Evolutionary conservation across 2,113 vertebrate genomes (phyloP).

Genomic region (Misgurnus mizolepis): DNA sequence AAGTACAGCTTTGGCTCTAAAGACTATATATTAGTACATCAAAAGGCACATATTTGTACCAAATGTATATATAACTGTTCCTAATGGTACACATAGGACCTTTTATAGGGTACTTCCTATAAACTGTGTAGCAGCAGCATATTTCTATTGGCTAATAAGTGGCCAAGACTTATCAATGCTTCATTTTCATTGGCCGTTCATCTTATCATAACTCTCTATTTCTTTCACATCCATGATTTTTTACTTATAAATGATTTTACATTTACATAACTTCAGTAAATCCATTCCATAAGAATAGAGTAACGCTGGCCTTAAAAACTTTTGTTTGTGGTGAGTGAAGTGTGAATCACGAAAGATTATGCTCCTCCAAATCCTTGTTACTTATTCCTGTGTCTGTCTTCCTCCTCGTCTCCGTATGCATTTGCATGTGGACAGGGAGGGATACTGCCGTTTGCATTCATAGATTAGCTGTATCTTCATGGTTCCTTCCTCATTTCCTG

Average conservation of each 20-base stretch:
- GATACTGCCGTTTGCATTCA: slow-evolving; percentile 1
- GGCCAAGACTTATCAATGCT: neutral
- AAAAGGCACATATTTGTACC: no score
- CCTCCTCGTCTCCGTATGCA: neutral
- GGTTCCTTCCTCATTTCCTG: neutral
- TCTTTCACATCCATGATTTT: no score
- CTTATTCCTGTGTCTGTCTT: slow-evolving; percentile 22
- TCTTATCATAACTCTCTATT: no score
- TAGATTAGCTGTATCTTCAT: neutral
- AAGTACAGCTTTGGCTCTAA: no score
- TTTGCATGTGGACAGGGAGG: neutral
- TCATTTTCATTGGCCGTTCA: neutral
- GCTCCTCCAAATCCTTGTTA: slow-evolving; percentile 26
- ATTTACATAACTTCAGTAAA: neutral
- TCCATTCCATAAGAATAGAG: neutral
- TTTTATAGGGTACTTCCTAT: no score
- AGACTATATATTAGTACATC: no score
- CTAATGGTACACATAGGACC: no score
- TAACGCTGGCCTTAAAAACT: slow-evolving; percentile 4
- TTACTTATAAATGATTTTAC: no score
- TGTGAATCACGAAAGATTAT: slow-evolving; percentile 16
- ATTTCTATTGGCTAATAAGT: neutral
- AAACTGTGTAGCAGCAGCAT: neutral
- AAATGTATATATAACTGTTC: no score
- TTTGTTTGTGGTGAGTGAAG: neutral